Evolutionary conservation across 2,113 vertebrate genomes (phyloP), one percentile per base, ranked within the genome.

Genomic region (Meriones unguiculatus): DNA sequence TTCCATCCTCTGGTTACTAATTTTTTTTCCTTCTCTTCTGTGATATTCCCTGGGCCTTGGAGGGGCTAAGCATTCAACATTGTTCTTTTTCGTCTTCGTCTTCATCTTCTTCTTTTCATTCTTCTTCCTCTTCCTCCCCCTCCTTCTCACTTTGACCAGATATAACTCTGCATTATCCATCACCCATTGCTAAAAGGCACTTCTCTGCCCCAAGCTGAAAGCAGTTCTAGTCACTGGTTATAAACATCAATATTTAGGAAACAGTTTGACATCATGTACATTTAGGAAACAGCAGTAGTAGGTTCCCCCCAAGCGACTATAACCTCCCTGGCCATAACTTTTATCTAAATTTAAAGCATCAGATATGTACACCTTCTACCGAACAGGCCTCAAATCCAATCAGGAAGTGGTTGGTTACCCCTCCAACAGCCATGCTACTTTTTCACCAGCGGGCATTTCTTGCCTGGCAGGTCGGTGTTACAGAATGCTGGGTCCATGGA

Each of bases 121-220:
- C 5, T 4, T 35, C 15, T 0, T 12, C 10, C 1, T 6, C 30
- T 17, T 2, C 4, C 11, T 1, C 20, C 18, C 20, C 17, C 17
- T 62, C 59, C 18, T 62, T 18, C 20, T 75, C 38, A 25, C 41
- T 76, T 54, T 54, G 41, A 76, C 24, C 22, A 76, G 73, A 24
- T 12, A 76, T 76, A 38, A 46, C 12, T 76, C 73, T 76, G 38
- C 12, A 76, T 28, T 28, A 76, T 24, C 24, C 24, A 76, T 24
- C 41, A 46, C 1, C 41, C 73, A 76, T 46, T 76, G 38, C 11
- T 7, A 46, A 76, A 76, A 76, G 24, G 41, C 13, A 41, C 22
- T 46, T 76, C 38, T 22, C 38, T 28, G 4, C 25, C 73, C 73
- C 11, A 25, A 76, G 73, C 73, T 46, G 73, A 76, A 20, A 76